Evolutionary conservation across 2,888 invertebrate genomes (phyloP).

Genomic region (Erpobdella octoculata): DNA sequence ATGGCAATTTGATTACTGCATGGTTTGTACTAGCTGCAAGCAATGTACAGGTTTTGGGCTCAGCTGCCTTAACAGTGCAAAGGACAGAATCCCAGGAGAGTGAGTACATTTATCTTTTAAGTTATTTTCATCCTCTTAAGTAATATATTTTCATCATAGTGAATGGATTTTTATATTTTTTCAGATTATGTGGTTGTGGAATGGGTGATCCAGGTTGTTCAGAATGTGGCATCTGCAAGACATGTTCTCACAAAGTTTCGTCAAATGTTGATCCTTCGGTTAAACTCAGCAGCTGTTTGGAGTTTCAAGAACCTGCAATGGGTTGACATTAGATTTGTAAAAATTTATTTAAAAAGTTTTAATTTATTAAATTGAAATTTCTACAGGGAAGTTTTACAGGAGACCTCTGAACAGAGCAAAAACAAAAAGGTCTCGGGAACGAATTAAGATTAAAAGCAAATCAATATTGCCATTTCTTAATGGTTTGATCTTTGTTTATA

Average conservation of each 20-base stretch:
- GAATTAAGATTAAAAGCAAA: neutral
- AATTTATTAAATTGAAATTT: too few species aligned
- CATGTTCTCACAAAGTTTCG: conserved; percentile 63
- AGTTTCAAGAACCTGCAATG: conserved; percentile 5
- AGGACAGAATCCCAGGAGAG: conserved; percentile 77
- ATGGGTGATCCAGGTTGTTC: conserved; percentile 88
- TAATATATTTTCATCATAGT: neutral
- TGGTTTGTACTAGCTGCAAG: conserved; percentile 80
- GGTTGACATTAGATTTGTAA: conserved; percentile 4
- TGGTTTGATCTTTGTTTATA: neutral
- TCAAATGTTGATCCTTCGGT: conserved; percentile 4
- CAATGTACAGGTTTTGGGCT: conserved; percentile 88
- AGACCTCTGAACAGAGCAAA: conserved; percentile 1
- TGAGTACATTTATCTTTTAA: conserved; percentile 55
- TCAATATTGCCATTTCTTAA: neutral
- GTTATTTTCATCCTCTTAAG: neutral
- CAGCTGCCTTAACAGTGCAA: conserved; percentile 68
- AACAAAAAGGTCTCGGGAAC: neutral
- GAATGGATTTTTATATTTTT: neutral
- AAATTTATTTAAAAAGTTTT: too few species aligned
- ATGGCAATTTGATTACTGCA: conserved; percentile 73
- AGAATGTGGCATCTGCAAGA: conserved; percentile 81
- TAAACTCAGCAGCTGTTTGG: neutral
- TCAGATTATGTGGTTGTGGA: conserved; percentile 77
- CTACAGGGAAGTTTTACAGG: conserved; percentile 6